Base-by-base conservation (phyloP, 1,140 invertebrate genomes). In the Rhagoletis zephyria region DNA sequence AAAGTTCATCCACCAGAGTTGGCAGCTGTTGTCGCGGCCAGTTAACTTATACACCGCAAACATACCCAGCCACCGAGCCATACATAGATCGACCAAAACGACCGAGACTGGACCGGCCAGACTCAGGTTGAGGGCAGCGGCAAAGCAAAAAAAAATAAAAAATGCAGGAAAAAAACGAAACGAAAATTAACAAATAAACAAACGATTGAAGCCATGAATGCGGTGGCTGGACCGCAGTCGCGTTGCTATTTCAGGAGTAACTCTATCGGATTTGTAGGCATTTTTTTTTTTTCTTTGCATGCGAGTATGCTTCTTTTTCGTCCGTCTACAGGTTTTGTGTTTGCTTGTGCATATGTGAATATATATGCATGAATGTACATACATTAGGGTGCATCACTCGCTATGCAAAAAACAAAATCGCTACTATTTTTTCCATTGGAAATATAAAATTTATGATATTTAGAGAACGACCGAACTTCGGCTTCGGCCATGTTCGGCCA, bases 161-260 rank as follows among this genome's bases (percentile, higher is more conserved):
- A 77, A 51, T 4, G 14, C 74, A 14, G 74, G 48, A 56, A 59
- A 51, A 48, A 56, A 19, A 1, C 45, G n/a, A 81, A 30, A 63
- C 61, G 61, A 81, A 81, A 81, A 59, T 59, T 30, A 81, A 81
- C 48, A 81, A 56, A 81, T 81, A 81, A 81, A 81, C 74, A 59
- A 81, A 12, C 74, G 74, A n/a, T 51, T 51, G 74, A 56, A 81
- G 51, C 14, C n/a, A 19, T 19, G 74, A n/a, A 48, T 56, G n/a
- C 45, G 61, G 12, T n/a, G 74, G 48, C 48, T 81, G 74, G 74
- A 81, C 74, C 48, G n/a, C 74, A 81, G 74, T 81, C 14, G 51
- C 14, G 45, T 30, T 30, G 30, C 42, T 48, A 14, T 74, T 74
- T 74, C 70, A 51, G 70, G 1, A 81, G 74, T 81, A 81, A 56